Evolutionary conservation across 1,140 invertebrate species (phyloP), one percentile per base, ranked within the genome.

Genomic region (Muscidifurax raptorellus): DNA sequence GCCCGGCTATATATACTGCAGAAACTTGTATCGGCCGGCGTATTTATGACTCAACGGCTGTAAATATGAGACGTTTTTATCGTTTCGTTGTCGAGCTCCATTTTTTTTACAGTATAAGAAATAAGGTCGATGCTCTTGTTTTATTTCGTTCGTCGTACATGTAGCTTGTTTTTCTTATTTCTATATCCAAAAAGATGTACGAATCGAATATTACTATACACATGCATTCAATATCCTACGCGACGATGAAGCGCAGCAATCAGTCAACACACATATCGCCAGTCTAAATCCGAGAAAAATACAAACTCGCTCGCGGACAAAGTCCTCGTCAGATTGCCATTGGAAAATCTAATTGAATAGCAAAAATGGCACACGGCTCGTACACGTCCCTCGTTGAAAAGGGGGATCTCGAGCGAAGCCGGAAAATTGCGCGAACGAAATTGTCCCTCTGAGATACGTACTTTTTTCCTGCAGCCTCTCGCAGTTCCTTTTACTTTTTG

Each of bases 391-490:
- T 25, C 15, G 59, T 25, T 40, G 79, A 80, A 80, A 28, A 71
- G 64, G 9, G 77, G 30, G 22, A 30, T 22, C 64, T 4, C 22
- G 30, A 78, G 52, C n/a, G 74, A 13, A 47, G 66, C 30, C 64
- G 36, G 66, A 27, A 80, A 80, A 80, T 80, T 80, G 79, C 79
- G 40, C 66, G 36, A n/a, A 25, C 13, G 32, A 80, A 80, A 80
- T 80, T 80, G 79, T 80, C 66, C 79, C 79, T 80, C 32, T 69
- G 79, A 80, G 79, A 80, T 80, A 71, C 66, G 32, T 66, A 5
- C 28, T 4, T 36, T 30, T 44, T 36, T 80, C 71, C 47, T 52
- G 0, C 36, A 22, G 32, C 32, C 18, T 40, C 36, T 6, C 7
- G 10, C 36, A 40, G 36, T 40, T 40, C 36, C 36, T 40, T n/a